A percentile compares a stretch with the other conserved stretches of the same genome.
Conservation (phyloP, 2,113 vertebrate species). For the Spea bombifrons region DNA sequence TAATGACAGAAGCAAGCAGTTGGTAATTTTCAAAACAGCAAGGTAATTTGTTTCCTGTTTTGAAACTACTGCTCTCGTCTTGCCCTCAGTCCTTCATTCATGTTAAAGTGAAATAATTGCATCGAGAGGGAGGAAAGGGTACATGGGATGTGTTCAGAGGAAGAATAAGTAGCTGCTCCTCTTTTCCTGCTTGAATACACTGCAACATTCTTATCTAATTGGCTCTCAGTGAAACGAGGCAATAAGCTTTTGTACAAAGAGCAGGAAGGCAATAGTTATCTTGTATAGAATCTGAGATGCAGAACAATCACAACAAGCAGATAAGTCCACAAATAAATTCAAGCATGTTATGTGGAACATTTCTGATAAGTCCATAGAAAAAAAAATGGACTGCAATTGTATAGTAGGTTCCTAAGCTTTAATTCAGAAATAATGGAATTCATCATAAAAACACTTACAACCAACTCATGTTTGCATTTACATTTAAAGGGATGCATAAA, state of each 20-base stretch:
- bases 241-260: conserved; percentile 38
- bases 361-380: background rate
- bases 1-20: conserved; percentile 37
- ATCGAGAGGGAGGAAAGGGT: conserved; percentile 37
- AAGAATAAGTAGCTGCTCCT: conserved; percentile 18
- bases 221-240: conserved; percentile 26
- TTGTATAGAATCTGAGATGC: conserved; percentile 32
- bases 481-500: too few relatives aligned
- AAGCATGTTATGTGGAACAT: conserved; percentile 24
- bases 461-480: too few relatives aligned
- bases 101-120: conserved; percentile 47
- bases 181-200: conserved; percentile 10
- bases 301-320: conserved; percentile 19
- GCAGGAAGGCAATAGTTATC: conserved; percentile 41
- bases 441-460: too few relatives aligned
- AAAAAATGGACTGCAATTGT: too few relatives aligned
- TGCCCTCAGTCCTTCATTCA: conserved; percentile 43
- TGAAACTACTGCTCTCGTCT: conserved; percentile 41
- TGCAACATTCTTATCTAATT: conserved; percentile 16
- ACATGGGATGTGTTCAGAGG: conserved; percentile 23
- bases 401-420: too few relatives aligned
- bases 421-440: too few relatives aligned
- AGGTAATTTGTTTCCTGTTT: conserved; percentile 50
- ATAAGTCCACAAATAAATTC: conserved; percentile 19
- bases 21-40: conserved; percentile 49